phyloP scores from a whole-genome alignment of 2,888 invertebrate species.

The Craniophora ligustri region DNA sequence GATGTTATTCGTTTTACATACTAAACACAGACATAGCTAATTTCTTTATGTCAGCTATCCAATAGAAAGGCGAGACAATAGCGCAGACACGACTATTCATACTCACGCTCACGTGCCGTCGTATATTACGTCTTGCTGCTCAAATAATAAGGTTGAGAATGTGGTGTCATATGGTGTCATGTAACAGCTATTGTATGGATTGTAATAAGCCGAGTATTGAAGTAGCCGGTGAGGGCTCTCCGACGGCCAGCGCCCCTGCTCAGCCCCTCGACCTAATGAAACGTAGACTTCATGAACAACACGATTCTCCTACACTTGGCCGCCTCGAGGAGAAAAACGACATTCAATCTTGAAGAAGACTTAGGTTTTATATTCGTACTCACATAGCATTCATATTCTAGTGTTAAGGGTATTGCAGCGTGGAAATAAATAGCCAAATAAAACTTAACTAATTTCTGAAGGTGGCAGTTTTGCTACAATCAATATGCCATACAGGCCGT shows the following conservation, averaged over 20 bases:
- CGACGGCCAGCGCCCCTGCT: slow-evolving; percentile 69
- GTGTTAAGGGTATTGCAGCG: no score
- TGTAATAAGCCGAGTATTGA: slow-evolving; percentile 67
- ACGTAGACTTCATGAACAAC: slow-evolving; percentile 60
- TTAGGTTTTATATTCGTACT: background rate
- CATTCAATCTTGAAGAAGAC: slow-evolving; percentile 19
- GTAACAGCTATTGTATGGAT: slow-evolving; percentile 57
- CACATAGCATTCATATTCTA: no score
- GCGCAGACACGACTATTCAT: slow-evolving; percentile 66
- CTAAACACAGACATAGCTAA: slow-evolving; percentile 52
- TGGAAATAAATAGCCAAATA: no score
- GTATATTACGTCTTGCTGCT: slow-evolving; percentile 40
- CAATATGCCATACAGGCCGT: no score
- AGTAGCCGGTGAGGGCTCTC: slow-evolving; percentile 75
- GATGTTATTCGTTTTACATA: slow-evolving; percentile 31
- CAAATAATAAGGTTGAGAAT: slow-evolving; percentile 55
- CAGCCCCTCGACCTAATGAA: slow-evolving; percentile 80
- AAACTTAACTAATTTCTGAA: no score
- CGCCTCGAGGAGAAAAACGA: slow-evolving; percentile 45
- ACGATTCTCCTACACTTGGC: slow-evolving; percentile 49
- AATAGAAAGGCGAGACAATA: slow-evolving; percentile 70
- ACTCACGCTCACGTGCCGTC: slow-evolving; percentile 26
- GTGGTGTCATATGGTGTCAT: slow-evolving; percentile 33
- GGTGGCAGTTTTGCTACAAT: no score
- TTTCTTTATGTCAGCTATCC: slow-evolving; percentile 66